Base-by-base conservation (phyloP, 2,797 vertebrate species). In the Pempheris klunzingeri region DNA sequence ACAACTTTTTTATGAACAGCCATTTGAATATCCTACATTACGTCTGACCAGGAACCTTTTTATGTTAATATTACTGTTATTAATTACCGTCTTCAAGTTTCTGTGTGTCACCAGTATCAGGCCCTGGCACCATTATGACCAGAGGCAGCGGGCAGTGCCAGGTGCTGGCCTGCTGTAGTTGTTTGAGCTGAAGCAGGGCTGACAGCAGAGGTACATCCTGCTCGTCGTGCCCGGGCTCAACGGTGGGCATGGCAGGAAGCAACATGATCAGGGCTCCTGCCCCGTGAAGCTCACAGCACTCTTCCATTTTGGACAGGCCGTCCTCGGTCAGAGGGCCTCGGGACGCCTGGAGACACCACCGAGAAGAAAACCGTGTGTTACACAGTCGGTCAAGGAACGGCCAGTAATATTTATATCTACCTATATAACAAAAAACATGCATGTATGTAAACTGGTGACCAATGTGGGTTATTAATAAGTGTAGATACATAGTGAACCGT, bases 131-230 rank as follows among this genome's bases (percentile, higher is more conserved):
- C 7, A 99, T 92, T 24, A 99, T 84, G 32, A 91, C 95, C 62
- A 99, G 92, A 0, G 97, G 97, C 50, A 98, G 84, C 0, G 96
- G 60, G 0, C 95, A 94, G 41, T 95, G 94, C 92, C 96, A 97
- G 60, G 95, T 93, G 76, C 95, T 97, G 44, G 94, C 96, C 75
- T 98, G 96, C 72, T 99, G 96, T 3, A 99, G 90, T 89, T 97
- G 97, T 80, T 94, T 98, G 70, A 99, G 93, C 89, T 99, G 97
- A 43, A 99, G 93, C 74, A 97, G 78, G 0, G 97, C 97, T 0
- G 97, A 97, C 50, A 98, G 95, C 93, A 98, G 95, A 36, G 95
- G 94, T 0, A 97, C 88, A 2, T 98, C 97, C 77, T 96, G 95
- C 38, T 97, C 96, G 0, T 92, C 94, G 4, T 60, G 2, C 0